Base-by-base conservation (phyloP, 2,797 vertebrate species). In the Enteromius viviparus region DNA sequence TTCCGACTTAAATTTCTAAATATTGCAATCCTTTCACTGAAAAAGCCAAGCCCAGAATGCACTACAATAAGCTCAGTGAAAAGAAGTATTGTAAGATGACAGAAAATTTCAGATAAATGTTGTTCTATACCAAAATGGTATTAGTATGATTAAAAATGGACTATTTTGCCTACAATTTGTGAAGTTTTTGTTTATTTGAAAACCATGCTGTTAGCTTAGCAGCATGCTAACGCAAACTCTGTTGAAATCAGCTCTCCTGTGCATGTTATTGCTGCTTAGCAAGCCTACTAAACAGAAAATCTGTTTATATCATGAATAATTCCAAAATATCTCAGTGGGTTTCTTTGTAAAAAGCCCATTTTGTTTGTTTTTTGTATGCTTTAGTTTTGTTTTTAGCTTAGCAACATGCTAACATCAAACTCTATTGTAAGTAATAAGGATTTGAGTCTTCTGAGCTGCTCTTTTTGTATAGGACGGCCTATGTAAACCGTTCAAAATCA, bases 311-410 rank as follows among this genome's bases (percentile, higher is more conserved):
- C 23, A 12, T 26, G 23, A 40, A 37, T 12, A 68, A 19, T 68
- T 26, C 6, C 2, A 47, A 65, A 34, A 6, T 7, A 0, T 55
- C 12, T 34, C 47, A 51, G 6, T 12, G 34, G 4, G 17, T 21
- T 34, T 53, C 55, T 11, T 11, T 23, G 21, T 58, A 58, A 58
- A 23, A 58, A 23, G n/a, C 0, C 10, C n/a, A 55, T 4, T 58
- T 58, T 23, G 9, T 58, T 58, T 60, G 23, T 60, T 60, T 23
- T 23, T 60, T 60, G n/a, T 53, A 4, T 37, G 19, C 26, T 65
- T 21, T 32, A 40, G 15, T 69, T 29, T 37, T 55, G 71, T 55
- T 55, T 75, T 75, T 75, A 75, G 71, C 71, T 37, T 55, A 75
- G 49, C 71, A 55, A 75, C 32, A 75, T 55, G 49, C 19, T 75